Conservation (phyloP, 2,113 vertebrate genomes). For the Cranoglanis bouderius region DNA sequence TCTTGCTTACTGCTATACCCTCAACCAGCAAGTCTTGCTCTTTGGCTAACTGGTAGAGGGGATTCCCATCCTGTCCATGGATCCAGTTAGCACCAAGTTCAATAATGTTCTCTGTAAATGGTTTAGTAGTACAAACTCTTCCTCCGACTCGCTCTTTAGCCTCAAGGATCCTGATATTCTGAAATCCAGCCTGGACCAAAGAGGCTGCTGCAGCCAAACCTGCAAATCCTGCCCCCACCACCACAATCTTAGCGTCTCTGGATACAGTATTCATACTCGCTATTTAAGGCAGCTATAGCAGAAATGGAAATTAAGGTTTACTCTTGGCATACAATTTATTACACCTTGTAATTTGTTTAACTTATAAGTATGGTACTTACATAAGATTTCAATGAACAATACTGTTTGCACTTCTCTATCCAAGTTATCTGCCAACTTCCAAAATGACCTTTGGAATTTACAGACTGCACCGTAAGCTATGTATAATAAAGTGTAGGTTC, state of each 20-base stretch:
- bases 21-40: conserved; percentile 58
- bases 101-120: conserved; percentile 58
- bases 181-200: conserved; percentile 55
- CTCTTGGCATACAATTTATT: not conserved
- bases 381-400: not conserved
- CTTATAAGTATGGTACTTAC: not conserved
- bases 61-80: conserved; percentile 63
- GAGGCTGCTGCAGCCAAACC: conserved; percentile 60
- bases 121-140: conserved; percentile 56
- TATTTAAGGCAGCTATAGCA: not conserved
- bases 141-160: conserved; percentile 60
- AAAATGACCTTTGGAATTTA: conserved; percentile 9
- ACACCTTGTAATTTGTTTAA: not conserved
- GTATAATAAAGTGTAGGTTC: not conserved
- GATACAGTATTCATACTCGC: conserved; percentile 15
- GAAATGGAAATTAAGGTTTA: not conserved
- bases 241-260: conserved; percentile 50
- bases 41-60: conserved; percentile 59
- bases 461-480: not conserved
- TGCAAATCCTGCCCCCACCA: conserved; percentile 66
- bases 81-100: conserved; percentile 67
- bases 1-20: conserved; percentile 5
- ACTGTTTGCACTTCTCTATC: not conserved
- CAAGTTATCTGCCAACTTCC: not conserved
- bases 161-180: conserved; percentile 57